These are phyloP conservation scores for Apostichopus parvimensis DNA, from an alignment of 35 echinoderm and acorn worm species.

Conservation along the genomic window DNA sequence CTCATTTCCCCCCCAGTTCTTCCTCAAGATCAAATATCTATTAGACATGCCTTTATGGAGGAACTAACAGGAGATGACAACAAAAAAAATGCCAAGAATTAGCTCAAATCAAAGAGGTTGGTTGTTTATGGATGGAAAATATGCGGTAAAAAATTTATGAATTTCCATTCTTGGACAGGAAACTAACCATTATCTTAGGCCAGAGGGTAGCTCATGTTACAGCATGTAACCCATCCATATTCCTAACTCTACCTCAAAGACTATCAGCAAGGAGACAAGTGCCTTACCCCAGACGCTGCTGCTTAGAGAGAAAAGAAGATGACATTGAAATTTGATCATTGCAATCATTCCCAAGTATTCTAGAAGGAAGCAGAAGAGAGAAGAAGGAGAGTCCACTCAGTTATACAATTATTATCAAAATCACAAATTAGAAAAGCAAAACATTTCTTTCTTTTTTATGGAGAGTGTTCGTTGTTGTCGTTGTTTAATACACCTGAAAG, in stretches of 20 bases:
- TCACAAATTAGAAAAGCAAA: too few species aligned
- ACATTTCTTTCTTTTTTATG: too few species aligned
- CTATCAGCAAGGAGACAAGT: slow-evolving; percentile 12
- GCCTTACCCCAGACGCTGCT: slow-evolving; percentile 17
- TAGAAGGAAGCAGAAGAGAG: background rate
- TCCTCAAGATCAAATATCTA: slow-evolving; percentile 11
- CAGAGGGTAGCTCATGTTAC: slow-evolving; percentile 26
- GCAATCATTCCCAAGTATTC: background rate
- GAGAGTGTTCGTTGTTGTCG: too few species aligned
- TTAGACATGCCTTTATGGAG: background rate
- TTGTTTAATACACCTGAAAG: too few species aligned
- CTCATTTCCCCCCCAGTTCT: background rate
- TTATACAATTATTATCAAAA: background rate
- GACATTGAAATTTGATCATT: background rate
- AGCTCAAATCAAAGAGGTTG: slow-evolving; percentile 38
- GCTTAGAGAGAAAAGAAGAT: background rate
- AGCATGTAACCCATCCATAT: slow-evolving; percentile 19
- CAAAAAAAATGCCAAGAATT: slow-evolving; percentile 26
- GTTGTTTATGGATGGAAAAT: background rate
- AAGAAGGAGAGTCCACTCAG: background rate
- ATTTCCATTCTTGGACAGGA: slow-evolving; percentile 42
- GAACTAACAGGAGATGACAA: background rate
- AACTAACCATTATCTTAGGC: slow-evolving; percentile 13
- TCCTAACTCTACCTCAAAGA: background rate
- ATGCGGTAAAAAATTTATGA: slow-evolving; percentile 42